Percentiles rank a stretch among this genome's conserved stretches.
These are phyloP conservation scores for Scaptodrosophila latifasciaeformis DNA, from an alignment of 2,888 invertebrate species.

Conservation along the genomic window DNA sequence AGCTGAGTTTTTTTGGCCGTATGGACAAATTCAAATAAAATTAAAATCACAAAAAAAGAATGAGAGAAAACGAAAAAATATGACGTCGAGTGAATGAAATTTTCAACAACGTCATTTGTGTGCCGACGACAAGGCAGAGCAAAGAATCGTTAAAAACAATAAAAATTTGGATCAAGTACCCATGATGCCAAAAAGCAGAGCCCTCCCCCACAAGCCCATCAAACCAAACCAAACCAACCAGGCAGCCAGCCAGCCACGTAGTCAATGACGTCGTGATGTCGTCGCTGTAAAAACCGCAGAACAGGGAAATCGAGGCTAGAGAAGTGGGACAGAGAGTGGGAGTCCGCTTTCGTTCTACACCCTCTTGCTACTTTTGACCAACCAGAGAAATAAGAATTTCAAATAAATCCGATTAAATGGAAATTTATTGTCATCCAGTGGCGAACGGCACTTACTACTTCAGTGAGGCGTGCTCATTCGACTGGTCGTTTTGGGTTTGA, in stretches of 20 bases:
- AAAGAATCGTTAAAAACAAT: constrained; percentile 47
- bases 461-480: constrained; percentile 63
- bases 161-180: constrained; percentile 47
- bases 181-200: constrained; percentile 19
- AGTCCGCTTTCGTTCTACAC: constrained; percentile 22
- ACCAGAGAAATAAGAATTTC: constrained; percentile 63
- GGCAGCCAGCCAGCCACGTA: constrained; percentile 1
- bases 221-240: neutral
- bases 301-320: neutral
- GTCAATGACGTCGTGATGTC: neutral
- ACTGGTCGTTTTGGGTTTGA: constrained; percentile 40
- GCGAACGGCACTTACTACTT: constrained; percentile 69
- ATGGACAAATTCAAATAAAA: constrained; percentile 42
- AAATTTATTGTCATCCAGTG: constrained; percentile 70
- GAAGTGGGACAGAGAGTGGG: constrained; percentile 13
- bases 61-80: constrained; percentile 2
- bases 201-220: too few species aligned
- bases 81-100: constrained; percentile 21
- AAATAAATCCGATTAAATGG: constrained; percentile 72
- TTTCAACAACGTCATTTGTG: constrained; percentile 50
- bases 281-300: constrained; percentile 43
- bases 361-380: neutral
- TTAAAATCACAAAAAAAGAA: constrained; percentile 48
- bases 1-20: too few species aligned
- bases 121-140: constrained; percentile 20